Evolutionary conservation across 2,113 vertebrate genomes (phyloP).

Genomic region (Aramus guarauna): DNA sequence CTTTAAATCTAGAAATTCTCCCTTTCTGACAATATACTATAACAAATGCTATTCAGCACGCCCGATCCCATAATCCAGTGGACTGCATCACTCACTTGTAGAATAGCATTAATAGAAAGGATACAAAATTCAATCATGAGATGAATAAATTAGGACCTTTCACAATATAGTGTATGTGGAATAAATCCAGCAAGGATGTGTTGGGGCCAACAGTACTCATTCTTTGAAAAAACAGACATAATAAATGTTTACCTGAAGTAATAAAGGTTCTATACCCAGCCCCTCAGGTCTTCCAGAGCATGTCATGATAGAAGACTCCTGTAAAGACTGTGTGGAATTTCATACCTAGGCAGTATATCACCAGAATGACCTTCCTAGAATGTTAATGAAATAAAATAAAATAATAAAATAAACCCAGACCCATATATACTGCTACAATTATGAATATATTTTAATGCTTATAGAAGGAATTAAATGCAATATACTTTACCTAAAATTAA

Average conservation of each 20-base stretch:
- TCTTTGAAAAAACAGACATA: background rate
- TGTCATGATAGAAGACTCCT: background rate
- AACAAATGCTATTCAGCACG: background rate
- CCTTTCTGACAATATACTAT: background rate
- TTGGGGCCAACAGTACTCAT: background rate
- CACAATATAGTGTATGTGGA: background rate
- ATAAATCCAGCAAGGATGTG: background rate
- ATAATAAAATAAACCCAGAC: background rate
- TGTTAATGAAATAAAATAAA: background rate
- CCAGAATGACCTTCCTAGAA: background rate
- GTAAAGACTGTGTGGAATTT: background rate
- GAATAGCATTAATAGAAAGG: background rate
- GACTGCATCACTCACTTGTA: background rate
- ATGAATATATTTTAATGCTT: background rate
- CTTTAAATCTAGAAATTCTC: background rate
- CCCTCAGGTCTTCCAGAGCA: background rate
- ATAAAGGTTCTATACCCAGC: background rate
- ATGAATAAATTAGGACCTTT: conserved; percentile 40
- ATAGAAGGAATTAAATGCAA: conserved; percentile 9
- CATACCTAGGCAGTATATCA: background rate
- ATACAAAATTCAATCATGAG: conserved; percentile 36
- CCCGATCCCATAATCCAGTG: background rate
- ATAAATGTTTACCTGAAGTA: background rate
- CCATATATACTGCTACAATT: background rate
- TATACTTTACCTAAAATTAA: background rate